phyloP scores from a whole-genome alignment of 2,888 invertebrate species.

The Acronicta aceris region DNA sequence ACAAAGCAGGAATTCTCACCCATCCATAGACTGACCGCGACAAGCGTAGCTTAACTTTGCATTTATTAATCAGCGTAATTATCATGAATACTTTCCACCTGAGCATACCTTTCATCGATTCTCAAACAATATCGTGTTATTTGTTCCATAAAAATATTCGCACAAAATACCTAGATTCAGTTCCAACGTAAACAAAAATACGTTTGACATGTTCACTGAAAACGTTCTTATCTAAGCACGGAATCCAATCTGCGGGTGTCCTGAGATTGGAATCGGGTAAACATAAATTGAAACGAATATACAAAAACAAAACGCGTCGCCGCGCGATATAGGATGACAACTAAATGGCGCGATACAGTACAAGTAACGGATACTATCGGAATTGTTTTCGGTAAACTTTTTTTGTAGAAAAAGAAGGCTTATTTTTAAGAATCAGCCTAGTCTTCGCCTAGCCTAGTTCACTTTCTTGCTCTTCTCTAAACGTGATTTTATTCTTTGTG shows the following conservation, averaged over 20 bases:
- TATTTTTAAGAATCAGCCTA: not conserved
- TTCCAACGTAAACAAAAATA: conserved; percentile 34
- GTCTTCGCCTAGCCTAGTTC: not conserved
- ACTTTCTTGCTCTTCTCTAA: no score
- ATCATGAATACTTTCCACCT: no score
- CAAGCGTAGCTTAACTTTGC: no score
- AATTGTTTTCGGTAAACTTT: conserved; percentile 1
- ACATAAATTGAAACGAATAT: conserved; percentile 63
- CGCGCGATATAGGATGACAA: conserved; percentile 47
- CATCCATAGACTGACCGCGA: no score
- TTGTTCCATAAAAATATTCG: not conserved
- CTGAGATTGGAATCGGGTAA: conserved; percentile 59
- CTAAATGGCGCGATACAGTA: conserved; percentile 39
- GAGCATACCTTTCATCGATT: no score
- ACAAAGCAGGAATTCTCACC: no score
- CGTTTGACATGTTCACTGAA: conserved; percentile 28
- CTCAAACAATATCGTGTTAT: not conserved
- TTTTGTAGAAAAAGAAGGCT: not conserved
- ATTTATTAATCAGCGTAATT: no score
- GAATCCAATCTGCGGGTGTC: conserved; percentile 58
- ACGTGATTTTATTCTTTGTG: no score
- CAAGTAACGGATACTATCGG: conserved; percentile 10
- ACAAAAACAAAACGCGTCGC: conserved; percentile 53
- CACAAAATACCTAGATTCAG: conserved; percentile 11
- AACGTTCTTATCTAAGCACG: conserved; percentile 42